Evolutionary conservation across 2,888 invertebrate species (phyloP).

Genomic region (Biston stratarius): DNA sequence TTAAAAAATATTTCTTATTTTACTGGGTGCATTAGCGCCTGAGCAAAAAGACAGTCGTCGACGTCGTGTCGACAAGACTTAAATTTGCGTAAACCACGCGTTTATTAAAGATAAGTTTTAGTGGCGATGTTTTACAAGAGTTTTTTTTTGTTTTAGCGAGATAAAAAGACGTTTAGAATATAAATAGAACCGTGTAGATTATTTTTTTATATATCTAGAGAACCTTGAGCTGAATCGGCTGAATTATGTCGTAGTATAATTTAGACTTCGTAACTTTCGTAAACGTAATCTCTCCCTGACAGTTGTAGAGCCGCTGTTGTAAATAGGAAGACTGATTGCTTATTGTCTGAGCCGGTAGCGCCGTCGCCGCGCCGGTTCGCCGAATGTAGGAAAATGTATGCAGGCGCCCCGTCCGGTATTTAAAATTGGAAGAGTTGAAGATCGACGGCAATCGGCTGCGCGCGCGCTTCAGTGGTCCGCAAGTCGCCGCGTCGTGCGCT

Average conservation of each 20-base stretch:
- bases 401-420: constrained; percentile 67
- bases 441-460: constrained; percentile 65
- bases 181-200: constrained; percentile 8
- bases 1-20: not conserved
- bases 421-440: constrained; percentile 77
- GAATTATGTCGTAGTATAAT: constrained; percentile 14
- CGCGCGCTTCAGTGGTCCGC: constrained; percentile 79
- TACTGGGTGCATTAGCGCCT: constrained; percentile 10
- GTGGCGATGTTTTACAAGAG: constrained; percentile 23
- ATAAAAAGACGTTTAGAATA: constrained; percentile 9
- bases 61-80: constrained; percentile 4
- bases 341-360: constrained; percentile 24
- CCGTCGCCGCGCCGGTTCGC: constrained; percentile 31
- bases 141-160: constrained; percentile 1
- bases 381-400: constrained; percentile 69
- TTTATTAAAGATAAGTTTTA: constrained; percentile 24
- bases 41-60: not conserved
- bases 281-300: constrained; percentile 29
- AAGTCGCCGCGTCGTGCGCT: constrained; percentile 80
- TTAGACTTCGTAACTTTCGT: constrained; percentile 28
- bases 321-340: constrained; percentile 30
- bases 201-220: constrained; percentile 6
- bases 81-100: constrained; percentile 9
- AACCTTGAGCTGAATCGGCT: constrained; percentile 13
- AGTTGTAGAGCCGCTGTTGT: constrained; percentile 27